Evolutionary conservation across 2,888 invertebrate species (phyloP).

Genomic region (Lysandra coridon): DNA sequence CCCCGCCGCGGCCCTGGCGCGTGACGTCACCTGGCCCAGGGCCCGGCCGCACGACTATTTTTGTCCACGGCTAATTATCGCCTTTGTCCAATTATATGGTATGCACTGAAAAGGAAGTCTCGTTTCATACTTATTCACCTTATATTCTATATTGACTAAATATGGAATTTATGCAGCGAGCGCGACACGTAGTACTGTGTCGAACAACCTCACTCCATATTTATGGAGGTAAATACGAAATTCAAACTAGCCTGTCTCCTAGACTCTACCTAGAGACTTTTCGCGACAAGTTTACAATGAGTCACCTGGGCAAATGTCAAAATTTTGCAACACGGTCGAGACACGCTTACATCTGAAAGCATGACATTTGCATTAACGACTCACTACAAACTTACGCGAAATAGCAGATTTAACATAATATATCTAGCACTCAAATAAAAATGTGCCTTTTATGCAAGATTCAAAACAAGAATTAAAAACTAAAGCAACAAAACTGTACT

Average conservation of each 20-base stretch:
- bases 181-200: not conserved
- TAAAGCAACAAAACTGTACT: not conserved
- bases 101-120: slow-evolving; percentile 66
- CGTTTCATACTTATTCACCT: slow-evolving; percentile 48
- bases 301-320: not conserved
- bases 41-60: slow-evolving; percentile 77
- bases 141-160: not conserved
- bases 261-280: not conserved
- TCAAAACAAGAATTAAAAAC: slow-evolving; percentile 5
- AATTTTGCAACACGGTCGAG: too few relatives aligned
- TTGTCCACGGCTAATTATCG: slow-evolving; percentile 77
- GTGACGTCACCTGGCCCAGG: slow-evolving; percentile 80
- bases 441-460: not conserved
- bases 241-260: not conserved
- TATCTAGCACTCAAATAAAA: too few relatives aligned
- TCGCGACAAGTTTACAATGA: not conserved
- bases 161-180: not conserved
- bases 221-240: not conserved
- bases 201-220: not conserved
- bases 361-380: not conserved
- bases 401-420: not conserved
- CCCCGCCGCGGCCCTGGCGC: slow-evolving; percentile 75
- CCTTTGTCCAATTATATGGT: slow-evolving; percentile 66
- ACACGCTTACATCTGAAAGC: not conserved
- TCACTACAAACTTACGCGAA: not conserved